Conservation (phyloP, 2,113 vertebrate genomes). For the Ctenomys sociabilis region DNA sequence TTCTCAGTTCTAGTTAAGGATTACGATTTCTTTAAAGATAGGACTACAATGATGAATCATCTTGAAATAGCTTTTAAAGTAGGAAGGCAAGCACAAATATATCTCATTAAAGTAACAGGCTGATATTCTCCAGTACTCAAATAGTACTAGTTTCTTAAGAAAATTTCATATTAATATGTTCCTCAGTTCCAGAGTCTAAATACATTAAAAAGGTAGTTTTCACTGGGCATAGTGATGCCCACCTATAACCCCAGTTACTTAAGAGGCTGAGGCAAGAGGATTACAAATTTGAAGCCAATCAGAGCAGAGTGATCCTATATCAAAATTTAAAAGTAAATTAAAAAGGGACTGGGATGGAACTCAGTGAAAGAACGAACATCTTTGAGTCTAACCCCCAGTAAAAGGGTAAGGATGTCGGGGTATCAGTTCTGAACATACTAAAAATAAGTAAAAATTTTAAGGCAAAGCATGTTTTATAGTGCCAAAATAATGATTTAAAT, state of each 20-base stretch:
- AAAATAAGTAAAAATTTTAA: constrained; percentile 42
- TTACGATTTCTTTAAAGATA: constrained; percentile 53
- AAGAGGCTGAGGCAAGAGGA: neutral
- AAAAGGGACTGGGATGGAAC: neutral
- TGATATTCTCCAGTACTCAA: constrained; percentile 19
- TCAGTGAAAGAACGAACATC: neutral
- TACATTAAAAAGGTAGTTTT: neutral
- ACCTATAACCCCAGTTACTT: neutral
- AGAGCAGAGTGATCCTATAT: neutral
- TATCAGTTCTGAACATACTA: neutral
- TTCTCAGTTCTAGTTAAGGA: constrained; percentile 40
- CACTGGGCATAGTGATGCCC: neutral
- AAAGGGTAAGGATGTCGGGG: neutral
- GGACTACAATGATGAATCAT: constrained; percentile 22
- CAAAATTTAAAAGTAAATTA: neutral
- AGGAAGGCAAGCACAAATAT: constrained; percentile 14
- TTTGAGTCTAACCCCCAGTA: neutral
- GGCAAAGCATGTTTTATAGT: constrained; percentile 43
- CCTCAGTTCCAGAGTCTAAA: neutral
- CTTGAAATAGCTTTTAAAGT: constrained; percentile 37
- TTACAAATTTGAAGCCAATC: neutral
- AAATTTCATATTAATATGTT: constrained; percentile 52
- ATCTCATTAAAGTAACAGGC: constrained; percentile 49
- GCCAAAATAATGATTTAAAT: constrained; percentile 27
- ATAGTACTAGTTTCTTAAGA: constrained; percentile 26